These are phyloP conservation scores for Nomada lathburiana DNA, from an alignment of 2,888 invertebrate genomes.

Conservation along the genomic window DNA sequence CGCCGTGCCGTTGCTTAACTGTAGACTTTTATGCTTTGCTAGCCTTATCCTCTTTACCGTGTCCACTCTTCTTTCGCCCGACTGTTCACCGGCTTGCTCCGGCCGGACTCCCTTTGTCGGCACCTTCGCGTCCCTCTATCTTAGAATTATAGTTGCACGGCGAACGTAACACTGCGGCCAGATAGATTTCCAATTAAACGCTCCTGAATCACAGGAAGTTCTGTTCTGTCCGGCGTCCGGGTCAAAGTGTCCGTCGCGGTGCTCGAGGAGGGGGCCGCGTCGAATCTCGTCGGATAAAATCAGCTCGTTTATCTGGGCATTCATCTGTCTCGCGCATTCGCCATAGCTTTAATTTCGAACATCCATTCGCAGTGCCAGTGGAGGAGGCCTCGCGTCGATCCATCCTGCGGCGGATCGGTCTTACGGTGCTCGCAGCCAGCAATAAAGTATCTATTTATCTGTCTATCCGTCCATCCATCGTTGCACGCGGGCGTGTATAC, in stretches of 20 bases:
- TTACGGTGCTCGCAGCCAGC: slow-evolving; percentile 47
- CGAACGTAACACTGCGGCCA: neutral
- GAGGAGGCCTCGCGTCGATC: slow-evolving; percentile 33
- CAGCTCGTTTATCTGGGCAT: slow-evolving; percentile 56
- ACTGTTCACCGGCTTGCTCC: neutral
- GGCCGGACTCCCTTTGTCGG: slow-evolving; percentile 6
- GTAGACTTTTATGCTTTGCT: slow-evolving; percentile 59
- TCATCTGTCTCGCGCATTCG: slow-evolving; percentile 54
- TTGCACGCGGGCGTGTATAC: slow-evolving; percentile 30
- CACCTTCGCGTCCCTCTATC: neutral
- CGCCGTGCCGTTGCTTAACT: slow-evolving; percentile 42
- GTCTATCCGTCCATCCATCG: slow-evolving; percentile 58
- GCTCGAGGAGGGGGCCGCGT: slow-evolving; percentile 9
- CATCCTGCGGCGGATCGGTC: slow-evolving; percentile 36
- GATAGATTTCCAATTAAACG: slow-evolving; percentile 43
- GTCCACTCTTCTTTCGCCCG: neutral
- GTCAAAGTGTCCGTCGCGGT: slow-evolving; percentile 32
- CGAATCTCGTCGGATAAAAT: slow-evolving; percentile 56
- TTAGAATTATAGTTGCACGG: neutral
- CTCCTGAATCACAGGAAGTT: slow-evolving; percentile 39
- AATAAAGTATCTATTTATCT: slow-evolving; percentile 62
- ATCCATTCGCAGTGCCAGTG: slow-evolving; percentile 34
- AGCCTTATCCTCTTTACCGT: neutral
- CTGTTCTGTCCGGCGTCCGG: slow-evolving; percentile 9
- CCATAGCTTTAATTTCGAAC: slow-evolving; percentile 57